A percentile compares a stretch with the other conserved stretches of the same genome.
phyloP scores from a whole-genome alignment of 2,888 invertebrate species.

The Opisthograptis luteolata region DNA sequence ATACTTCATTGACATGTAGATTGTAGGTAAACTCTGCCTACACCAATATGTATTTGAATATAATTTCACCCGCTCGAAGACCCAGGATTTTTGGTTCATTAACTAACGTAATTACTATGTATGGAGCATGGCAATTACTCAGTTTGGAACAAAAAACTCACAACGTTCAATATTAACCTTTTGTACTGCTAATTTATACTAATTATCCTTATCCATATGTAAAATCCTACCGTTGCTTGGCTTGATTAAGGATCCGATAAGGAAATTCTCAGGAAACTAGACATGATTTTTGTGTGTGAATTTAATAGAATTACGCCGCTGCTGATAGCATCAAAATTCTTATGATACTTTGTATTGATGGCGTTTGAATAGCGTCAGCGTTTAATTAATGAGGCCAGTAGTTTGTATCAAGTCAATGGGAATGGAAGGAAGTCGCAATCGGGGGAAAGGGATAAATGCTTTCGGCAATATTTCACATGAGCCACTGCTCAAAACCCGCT shows the following conservation, averaged over 20 bases:
- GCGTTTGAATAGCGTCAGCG: constrained; percentile 3
- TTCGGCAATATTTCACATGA: constrained; percentile 47
- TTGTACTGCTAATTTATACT: constrained; percentile 31
- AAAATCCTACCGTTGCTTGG: constrained; percentile 31
- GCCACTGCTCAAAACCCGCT: constrained; percentile 39
- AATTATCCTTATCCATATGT: constrained; percentile 36
- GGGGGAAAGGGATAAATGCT: constrained; percentile 51
- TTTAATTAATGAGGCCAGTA: constrained; percentile 26
- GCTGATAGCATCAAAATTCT: constrained; percentile 42
- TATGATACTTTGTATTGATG: constrained; percentile 10
- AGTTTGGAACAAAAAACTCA: constrained; percentile 14
- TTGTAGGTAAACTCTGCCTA: too few species aligned
- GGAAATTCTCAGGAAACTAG: constrained; percentile 41
- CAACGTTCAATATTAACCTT: constrained; percentile 26
- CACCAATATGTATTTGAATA: too few species aligned
- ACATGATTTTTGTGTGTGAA: constrained; percentile 37
- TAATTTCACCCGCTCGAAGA: neutral
- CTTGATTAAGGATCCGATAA: constrained; percentile 42
- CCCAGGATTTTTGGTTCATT: constrained; percentile 29
- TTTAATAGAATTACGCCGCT: constrained; percentile 37
- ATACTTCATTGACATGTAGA: too few species aligned
- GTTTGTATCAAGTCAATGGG: constrained; percentile 46
- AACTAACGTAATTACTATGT: constrained; percentile 14
- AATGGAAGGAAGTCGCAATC: constrained; percentile 48
- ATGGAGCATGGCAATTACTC: constrained; percentile 9